A percentile compares a stretch with the other conserved stretches of the same genome.
Conservation (phyloP, 2,113 vertebrate species). For the Carassius carassius region DNA sequence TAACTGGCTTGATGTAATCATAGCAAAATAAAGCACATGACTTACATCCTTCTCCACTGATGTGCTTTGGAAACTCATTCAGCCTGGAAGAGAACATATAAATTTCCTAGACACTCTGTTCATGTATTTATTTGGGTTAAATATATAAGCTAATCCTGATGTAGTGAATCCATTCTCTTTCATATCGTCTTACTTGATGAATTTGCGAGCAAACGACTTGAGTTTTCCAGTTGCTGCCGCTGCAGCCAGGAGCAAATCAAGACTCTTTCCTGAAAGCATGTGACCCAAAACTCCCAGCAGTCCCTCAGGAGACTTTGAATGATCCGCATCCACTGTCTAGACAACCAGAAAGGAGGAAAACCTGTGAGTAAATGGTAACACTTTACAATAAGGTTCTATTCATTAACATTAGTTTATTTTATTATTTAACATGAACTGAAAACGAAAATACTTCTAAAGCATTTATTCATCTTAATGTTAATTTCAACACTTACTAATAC, state of each 20-base stretch:
- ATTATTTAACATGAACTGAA: too few relatives aligned
- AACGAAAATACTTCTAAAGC: too few relatives aligned
- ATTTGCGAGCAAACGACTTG: slow-evolving; percentile 95
- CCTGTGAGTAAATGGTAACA: neutral
- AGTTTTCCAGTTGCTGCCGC: slow-evolving; percentile 95
- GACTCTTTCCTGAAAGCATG: slow-evolving; percentile 97
- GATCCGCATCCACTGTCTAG: slow-evolving; percentile 96
- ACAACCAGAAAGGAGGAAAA: neutral
- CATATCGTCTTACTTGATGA: slow-evolving; percentile 81
- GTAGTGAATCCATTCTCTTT: neutral
- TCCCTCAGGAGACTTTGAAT: slow-evolving; percentile 96
- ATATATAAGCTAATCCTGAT: neutral
- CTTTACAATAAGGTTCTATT: neutral
- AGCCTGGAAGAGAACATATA: slow-evolving; percentile 72
- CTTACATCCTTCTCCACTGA: slow-evolving; percentile 91
- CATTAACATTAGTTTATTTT: too few relatives aligned
- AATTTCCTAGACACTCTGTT: neutral
- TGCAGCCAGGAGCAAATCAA: slow-evolving; percentile 90
- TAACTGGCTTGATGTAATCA: neutral
- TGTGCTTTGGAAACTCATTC: slow-evolving; percentile 95
- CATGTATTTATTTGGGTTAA: neutral
- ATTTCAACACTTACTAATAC: too few relatives aligned
- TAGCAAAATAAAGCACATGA: slow-evolving; percentile 51
- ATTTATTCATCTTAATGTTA: too few relatives aligned
- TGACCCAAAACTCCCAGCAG: slow-evolving; percentile 93